Evolutionary conservation across 2,113 vertebrate species (phyloP).

Genomic region (Catharus fuscescens): DNA sequence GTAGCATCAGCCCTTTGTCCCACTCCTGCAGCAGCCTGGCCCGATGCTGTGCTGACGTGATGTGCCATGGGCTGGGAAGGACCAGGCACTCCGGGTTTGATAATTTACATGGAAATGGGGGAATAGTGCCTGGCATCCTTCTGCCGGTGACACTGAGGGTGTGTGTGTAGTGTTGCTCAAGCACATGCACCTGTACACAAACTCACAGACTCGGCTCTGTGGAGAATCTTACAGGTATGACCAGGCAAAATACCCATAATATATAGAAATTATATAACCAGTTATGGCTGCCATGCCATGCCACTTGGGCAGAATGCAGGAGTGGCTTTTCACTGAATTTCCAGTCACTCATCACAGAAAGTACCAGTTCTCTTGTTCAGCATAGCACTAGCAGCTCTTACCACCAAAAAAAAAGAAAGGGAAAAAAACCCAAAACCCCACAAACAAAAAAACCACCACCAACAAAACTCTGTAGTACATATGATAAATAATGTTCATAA

Average conservation of each 20-base stretch:
- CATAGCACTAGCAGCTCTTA: not conserved
- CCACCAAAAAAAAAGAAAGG: not conserved
- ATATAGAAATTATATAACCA: not conserved
- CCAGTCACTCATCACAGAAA: not conserved
- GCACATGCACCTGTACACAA: not conserved
- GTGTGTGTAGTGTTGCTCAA: rapidly evolving
- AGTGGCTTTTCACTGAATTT: not conserved
- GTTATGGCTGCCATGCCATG: not conserved
- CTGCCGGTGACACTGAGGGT: rapidly evolving
- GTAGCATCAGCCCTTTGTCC: conserved; percentile 90
- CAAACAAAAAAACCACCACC: not conserved
- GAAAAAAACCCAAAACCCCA: too few relatives aligned
- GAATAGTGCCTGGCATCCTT: not conserved
- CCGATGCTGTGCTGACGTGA: conserved; percentile 60
- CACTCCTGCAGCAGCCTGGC: conserved; percentile 73
- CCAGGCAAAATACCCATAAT: not conserved
- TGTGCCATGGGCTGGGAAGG: not conserved
- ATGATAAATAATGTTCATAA: not conserved
- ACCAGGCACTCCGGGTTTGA: not conserved
- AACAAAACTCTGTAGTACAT: not conserved
- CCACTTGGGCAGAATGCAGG: not conserved
- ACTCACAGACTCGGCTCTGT: rapidly evolving
- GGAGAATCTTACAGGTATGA: not conserved
- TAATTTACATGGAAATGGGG: not conserved
- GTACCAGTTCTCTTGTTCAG: not conserved